phyloP scores from a whole-genome alignment of 1,140 invertebrate species.

The Antheraea mylitta region DNA sequence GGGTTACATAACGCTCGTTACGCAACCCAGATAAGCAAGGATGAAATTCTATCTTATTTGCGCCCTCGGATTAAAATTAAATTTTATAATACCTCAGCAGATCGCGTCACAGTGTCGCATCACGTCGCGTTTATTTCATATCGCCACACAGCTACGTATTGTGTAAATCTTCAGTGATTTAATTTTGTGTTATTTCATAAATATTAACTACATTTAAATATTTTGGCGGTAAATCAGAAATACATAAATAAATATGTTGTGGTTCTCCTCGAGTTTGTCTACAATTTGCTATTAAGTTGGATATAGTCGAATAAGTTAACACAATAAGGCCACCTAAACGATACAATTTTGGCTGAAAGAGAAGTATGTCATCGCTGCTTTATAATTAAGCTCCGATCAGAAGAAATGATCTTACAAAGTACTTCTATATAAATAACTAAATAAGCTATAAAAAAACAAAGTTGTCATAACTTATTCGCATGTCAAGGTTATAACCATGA shows the following conservation, averaged over 20 bases:
- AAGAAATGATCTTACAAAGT: not conserved
- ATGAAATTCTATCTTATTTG: conserved; percentile 73
- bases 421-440: not conserved
- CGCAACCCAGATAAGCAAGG: conserved; percentile 61
- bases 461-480: not conserved
- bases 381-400: not conserved
- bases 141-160: conserved; percentile 38
- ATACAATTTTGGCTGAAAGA: not conserved
- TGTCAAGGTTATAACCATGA: conserved; percentile 20
- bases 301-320: not conserved
- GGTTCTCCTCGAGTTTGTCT: no score
- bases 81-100: conserved; percentile 67
- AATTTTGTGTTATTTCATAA: conserved; percentile 48
- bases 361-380: not conserved
- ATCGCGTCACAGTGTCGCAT: conserved; percentile 40
- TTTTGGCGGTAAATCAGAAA: conserved; percentile 8
- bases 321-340: no score
- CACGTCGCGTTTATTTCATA: no score
- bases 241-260: not conserved
- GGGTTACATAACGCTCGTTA: conserved; percentile 47
- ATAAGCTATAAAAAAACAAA: not conserved
- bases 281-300: no score
- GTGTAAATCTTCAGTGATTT: conserved; percentile 57
- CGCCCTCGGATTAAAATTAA: conserved; percentile 70
- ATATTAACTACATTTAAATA: conserved; percentile 34